Evolutionary conservation across 2,888 invertebrate genomes (phyloP), one percentile per base, ranked within the genome.

Genomic region (Hypomecis atomaria): DNA sequence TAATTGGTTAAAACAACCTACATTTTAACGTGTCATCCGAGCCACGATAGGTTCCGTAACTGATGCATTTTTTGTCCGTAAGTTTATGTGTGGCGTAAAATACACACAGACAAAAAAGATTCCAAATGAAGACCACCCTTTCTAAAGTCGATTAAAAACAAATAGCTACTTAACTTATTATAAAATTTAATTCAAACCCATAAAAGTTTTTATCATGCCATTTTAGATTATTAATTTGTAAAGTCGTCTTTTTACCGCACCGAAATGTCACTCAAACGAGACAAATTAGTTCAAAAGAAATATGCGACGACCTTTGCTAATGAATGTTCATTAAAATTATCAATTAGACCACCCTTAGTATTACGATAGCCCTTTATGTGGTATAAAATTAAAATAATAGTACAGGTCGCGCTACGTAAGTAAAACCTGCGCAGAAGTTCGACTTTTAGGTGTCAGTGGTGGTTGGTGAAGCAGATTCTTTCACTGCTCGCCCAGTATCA

Each of bases 261-360:
- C 10, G 6, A 47, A 56, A 56, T 56, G 56, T 56, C 56, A 47
- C 10, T 33, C 8, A 23, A 33, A 48, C 56, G 38, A 33, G 45
- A 47, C 34, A 36, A 52, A 57, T 52, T 52, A 34, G 57, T 57
- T 62, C 44, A 44, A 58, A 36, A 34, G 47, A 58, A 53, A 47
- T 11, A 53, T 52, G 38, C 38, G 10, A 54, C 38, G 38, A 44
- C 59, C 43, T 55, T 64, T 55, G 6, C 44, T 59, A 59, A 64
- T 64, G 50, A 56, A 56, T 47, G 45, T 38, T 52, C 33, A 40
- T 55, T 55, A 38, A 50, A 55, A 34, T 53, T 38, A 64, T 45
- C 50, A 49, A 64, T 49, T 48, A 45, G 59, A 64, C 59, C 64
- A 59, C 64, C 59, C 50, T n/a, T 42, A 7, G 34, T 10, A 10